A percentile compares a stretch with the other conserved stretches of the same genome.
Evolutionary conservation across 1,140 invertebrate genomes (phyloP).

Genomic region (Andricus grossulariae): DNA sequence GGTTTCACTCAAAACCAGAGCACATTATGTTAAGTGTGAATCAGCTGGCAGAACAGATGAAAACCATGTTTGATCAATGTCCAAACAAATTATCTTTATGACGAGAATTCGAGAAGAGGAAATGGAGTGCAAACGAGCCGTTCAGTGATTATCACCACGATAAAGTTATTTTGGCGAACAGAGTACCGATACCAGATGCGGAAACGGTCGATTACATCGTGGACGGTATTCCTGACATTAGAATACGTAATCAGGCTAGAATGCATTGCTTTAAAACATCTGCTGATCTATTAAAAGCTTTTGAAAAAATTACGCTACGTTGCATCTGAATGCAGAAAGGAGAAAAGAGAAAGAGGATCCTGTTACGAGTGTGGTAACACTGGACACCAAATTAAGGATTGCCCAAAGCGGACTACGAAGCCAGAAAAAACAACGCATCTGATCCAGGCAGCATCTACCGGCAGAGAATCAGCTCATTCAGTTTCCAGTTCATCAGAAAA

Average conservation of each 20-base stretch:
- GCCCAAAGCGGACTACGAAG: neutral
- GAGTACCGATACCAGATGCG: constrained; percentile 20
- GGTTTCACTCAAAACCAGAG: no score
- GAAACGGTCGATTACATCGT: no score
- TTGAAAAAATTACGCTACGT: constrained; percentile 29
- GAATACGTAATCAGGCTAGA: constrained; percentile 28
- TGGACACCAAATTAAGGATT: no score
- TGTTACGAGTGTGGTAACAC: no score
- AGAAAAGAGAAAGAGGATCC: constrained; percentile 16
- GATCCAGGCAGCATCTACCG: no score
- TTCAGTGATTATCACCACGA: constrained; percentile 41
- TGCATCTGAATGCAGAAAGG: neutral
- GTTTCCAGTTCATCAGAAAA: no score
- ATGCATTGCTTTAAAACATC: constrained; percentile 7
- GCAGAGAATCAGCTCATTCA: no score
- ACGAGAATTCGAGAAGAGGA: constrained; percentile 31
- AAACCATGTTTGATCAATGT: constrained; percentile 22
- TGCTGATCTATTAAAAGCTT: no score
- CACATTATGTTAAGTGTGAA: neutral
- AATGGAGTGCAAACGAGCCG: constrained; percentile 9
- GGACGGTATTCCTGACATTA: constrained; percentile 24
- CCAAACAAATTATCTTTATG: constrained; percentile 24
- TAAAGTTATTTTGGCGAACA: no score
- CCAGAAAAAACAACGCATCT: no score
- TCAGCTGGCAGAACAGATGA: constrained; percentile 3